Evolutionary conservation across 2,888 invertebrate genomes (phyloP), one percentile per base, ranked within the genome.

Genomic region (Elmis aenea): DNA sequence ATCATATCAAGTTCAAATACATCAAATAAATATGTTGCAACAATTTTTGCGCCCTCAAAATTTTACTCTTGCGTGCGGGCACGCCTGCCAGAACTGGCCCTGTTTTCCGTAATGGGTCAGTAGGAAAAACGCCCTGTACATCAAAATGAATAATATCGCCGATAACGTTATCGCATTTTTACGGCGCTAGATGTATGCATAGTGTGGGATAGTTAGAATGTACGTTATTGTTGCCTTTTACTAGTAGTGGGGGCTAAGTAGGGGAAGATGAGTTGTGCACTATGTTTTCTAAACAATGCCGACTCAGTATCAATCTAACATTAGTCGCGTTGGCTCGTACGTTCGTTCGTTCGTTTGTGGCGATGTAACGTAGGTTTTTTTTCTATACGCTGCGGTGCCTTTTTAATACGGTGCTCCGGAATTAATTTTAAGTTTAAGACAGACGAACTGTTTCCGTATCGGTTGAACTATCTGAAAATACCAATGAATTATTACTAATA

Each of bases 201-300:
- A 42, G n/a, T n/a, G n/a, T n/a, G n/a, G n/a, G n/a, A n/a, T n/a
- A n/a, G n/a, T n/a, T n/a, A n/a, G n/a, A n/a, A n/a, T n/a, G n/a
- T n/a, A n/a, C n/a, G n/a, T n/a, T 38, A 38, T 42, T 15, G 34
- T 26, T 34, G 37, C 42, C 42, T 42, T 42, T 42, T 42, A 42
- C 42, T 38, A 30, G 14, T 26, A 27, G 42, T 32, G 33, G 38
- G 38, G 38, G 30, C 33, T 31, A 26, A 42, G 38, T 33, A 38
- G 42, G 42, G 42, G 42, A 24, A 42, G 42, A 42, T 42, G 42
- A 42, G 38, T 30, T 25, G 48, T 48, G 48, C 48, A 44, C 45
- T 48, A 48, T 48, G 48, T 48, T 48, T 48, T 48, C 48, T 48
- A 48, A 48, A 48, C 48, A 48, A 48, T 46, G 46, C 36, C 33